Percentiles rank a stretch among this genome's conserved stretches.
Conservation (phyloP, 2,797 vertebrate species). For the Catamblyrhynchus diadema region DNA sequence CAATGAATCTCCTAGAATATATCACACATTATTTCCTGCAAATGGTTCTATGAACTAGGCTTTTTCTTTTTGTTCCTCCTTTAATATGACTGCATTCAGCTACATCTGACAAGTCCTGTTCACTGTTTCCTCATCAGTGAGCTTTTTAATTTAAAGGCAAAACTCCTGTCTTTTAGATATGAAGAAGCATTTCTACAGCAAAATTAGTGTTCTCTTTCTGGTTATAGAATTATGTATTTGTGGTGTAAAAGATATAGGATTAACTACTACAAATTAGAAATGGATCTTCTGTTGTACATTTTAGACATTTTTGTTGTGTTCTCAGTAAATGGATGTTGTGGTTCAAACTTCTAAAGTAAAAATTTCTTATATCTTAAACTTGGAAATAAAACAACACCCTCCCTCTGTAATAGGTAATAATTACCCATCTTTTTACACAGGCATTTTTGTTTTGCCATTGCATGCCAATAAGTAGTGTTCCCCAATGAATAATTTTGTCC, state of each 20-base stretch:
- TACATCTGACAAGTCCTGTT: neutral
- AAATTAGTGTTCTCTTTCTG: neutral
- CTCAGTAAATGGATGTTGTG: neutral
- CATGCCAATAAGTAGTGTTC: neutral
- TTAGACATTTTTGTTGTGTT: neutral
- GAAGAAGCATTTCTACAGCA: neutral
- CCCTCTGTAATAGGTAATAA: neutral
- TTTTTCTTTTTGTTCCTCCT: neutral
- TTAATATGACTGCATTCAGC: neutral
- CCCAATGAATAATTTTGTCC: neutral
- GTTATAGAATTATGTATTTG: neutral
- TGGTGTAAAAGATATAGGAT: neutral
- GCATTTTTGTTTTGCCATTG: neutral
- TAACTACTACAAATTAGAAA: neutral
- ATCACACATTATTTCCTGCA: neutral
- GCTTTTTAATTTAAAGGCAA: neutral
- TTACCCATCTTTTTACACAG: neutral
- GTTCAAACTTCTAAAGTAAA: neutral
- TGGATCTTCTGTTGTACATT: rapidly evolving
- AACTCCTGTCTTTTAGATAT: neutral
- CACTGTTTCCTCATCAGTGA: neutral
- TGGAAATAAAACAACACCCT: neutral
- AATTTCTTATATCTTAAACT: neutral
- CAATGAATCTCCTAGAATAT: neutral
- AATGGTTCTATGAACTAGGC: neutral